Evolutionary conservation across 2,888 invertebrate species (phyloP).

Genomic region (Drosophila meridiana): DNA sequence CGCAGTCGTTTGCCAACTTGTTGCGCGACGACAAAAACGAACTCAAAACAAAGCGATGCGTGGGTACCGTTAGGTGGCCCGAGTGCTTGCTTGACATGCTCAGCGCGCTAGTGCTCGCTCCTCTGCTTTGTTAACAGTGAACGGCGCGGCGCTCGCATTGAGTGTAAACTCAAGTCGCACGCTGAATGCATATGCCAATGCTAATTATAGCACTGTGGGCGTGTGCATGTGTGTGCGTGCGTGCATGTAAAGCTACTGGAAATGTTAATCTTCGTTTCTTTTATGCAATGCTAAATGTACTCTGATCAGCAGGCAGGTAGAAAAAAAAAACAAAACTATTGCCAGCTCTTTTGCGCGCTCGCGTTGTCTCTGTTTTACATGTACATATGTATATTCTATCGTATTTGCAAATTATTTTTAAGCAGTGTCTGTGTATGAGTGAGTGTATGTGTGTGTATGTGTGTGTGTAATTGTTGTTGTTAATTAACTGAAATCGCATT

Average conservation of each 20-base stretch:
- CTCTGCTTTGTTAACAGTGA: conserved; percentile 2
- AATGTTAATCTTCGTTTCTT: not conserved
- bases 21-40: conserved; percentile 59
- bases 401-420: conserved; percentile 32
- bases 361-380: not conserved
- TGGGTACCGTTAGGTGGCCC: conserved; percentile 32
- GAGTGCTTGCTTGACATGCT: conserved; percentile 1
- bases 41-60: conserved; percentile 69
- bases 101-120: not conserved
- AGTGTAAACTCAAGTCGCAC: conserved; percentile 33
- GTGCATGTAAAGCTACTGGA: not conserved
- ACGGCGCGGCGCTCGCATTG: conserved; percentile 16
- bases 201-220: conserved; percentile 4
- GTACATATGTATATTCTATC: not conserved
- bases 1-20: conserved; percentile 55
- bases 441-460: not conserved
- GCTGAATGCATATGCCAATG: conserved; percentile 16
- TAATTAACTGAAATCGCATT: conserved; percentile 77
- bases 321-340: not conserved
- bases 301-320: not conserved
- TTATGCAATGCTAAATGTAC: not conserved
- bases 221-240: not conserved
- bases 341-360: not conserved
- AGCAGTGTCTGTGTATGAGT: conserved; percentile 3
- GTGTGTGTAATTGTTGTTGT: conserved; percentile 59